A percentile compares a stretch with the other conserved stretches of the same genome.
phyloP scores from a whole-genome alignment of 2,888 invertebrate genomes.

The Auanema sp. region DNA sequence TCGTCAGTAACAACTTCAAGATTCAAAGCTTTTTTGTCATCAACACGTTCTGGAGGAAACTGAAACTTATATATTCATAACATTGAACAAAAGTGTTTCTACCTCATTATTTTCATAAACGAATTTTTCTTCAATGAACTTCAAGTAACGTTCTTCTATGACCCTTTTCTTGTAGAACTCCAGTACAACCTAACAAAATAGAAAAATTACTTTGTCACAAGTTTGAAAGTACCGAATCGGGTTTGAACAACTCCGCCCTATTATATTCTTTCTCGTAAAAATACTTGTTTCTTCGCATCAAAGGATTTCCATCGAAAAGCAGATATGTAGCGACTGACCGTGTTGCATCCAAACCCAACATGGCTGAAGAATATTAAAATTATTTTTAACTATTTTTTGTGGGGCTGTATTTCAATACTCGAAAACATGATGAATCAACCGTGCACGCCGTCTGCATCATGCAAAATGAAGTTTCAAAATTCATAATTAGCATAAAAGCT shows the following conservation, averaged over 20 bases:
- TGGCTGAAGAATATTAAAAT: constrained; percentile 35
- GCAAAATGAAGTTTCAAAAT: too few species aligned
- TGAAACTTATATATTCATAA: constrained; percentile 22
- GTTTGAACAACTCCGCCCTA: constrained; percentile 38
- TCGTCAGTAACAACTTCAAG: constrained; percentile 23
- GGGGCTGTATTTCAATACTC: too few species aligned
- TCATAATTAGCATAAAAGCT: too few species aligned
- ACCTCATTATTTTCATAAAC: constrained; percentile 42
- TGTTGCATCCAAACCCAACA: constrained; percentile 53
- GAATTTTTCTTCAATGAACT: constrained; percentile 52
- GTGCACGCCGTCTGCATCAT: too few species aligned
- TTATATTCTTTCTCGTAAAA: constrained; percentile 50
- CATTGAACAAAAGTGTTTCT: constrained; percentile 13
- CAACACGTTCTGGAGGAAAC: constrained; percentile 44
- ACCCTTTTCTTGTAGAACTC: constrained; percentile 34
- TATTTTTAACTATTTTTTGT: background rate
- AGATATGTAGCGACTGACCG: constrained; percentile 56
- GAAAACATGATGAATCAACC: constrained; percentile 1
- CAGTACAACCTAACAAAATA: constrained; percentile 31
- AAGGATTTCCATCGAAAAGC: constrained; percentile 50
- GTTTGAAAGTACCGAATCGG: constrained; percentile 25
- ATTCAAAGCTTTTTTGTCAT: constrained; percentile 36
- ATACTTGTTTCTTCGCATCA: constrained; percentile 55
- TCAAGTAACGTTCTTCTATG: constrained; percentile 45
- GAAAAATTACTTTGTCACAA: background rate